Base-by-base conservation (phyloP, 2,113 vertebrate species). In the Solea senegalensis region DNA sequence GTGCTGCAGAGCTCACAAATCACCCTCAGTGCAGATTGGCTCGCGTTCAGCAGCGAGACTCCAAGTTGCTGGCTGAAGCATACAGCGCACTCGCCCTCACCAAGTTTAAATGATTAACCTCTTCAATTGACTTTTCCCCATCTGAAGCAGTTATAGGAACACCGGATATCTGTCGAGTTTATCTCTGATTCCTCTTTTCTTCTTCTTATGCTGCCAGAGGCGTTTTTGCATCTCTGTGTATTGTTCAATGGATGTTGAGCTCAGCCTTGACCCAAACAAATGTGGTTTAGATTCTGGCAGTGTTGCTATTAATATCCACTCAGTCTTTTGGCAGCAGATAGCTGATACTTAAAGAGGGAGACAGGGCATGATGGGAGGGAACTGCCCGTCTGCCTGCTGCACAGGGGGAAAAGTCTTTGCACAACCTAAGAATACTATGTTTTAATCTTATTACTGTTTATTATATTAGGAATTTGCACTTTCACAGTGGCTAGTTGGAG, bases 231-330 rank as follows among this genome's bases (percentile, higher is more conserved):
- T 78, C 65, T 75, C 82, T 63, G 73, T 54, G 62, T 69, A 54
- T 72, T 83, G 76, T 88, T 88, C 86, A 86, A 86, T 84, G 69
- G 78, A 83, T 54, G 26, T 78, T 45, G 67, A 85, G 81, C 81
- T 84, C 74, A 61, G 83, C 77, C 80, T 89, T 87, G 87, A 87
- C 87, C 90, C 80, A 88, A 90, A 90, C 89, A 90, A 90, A 91
- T 89, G 88, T 78, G 84, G 85, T 90, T 87, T 89, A 76, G 75
- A 90, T 86, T 81, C 72, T 78, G 71, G 59, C 68, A 83, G 90
- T 83, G 85, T 79, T 81, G 81, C 88, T 92, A 92, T 89, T 90
- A 92, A 92, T 92, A 92, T 79, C 87, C 85, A 83, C 84, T 62
- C 74, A 67, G 84, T 59, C 79, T 78, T 86, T 86, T 92, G 90